Conservation (phyloP, 1,140 invertebrate species). For the Thalassaphorura encarpata region DNA sequence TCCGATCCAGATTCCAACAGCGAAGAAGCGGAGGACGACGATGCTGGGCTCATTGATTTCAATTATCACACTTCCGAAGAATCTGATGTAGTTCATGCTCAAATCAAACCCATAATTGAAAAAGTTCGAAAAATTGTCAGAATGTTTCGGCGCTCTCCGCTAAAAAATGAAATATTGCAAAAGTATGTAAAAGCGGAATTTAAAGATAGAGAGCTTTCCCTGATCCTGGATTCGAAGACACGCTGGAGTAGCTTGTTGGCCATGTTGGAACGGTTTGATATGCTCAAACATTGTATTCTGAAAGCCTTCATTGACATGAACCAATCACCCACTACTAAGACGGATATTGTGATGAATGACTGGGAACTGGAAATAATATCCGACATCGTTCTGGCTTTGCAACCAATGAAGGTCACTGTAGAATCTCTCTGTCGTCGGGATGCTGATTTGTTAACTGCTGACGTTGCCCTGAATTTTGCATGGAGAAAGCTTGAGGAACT, state of each 20-base stretch:
- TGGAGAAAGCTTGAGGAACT: neutral
- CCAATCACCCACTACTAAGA: too few relatives aligned
- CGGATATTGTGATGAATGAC: neutral
- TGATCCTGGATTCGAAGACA: neutral
- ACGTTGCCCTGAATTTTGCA: neutral
- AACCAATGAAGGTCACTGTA: neutral
- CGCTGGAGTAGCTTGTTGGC: neutral
- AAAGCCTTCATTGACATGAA: neutral
- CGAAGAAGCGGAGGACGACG: neutral
- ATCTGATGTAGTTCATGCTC: neutral
- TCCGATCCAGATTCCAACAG: conserved; percentile 3
- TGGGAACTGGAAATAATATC: neutral
- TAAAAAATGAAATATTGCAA: conserved; percentile 8
- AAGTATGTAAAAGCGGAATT: neutral
- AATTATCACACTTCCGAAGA: neutral
- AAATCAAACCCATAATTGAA: neutral
- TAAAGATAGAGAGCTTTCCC: too few relatives aligned
- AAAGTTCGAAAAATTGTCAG: conserved; percentile 9
- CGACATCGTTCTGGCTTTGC: neutral
- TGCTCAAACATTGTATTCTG: neutral
- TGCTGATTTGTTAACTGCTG: neutral
- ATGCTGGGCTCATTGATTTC: neutral
- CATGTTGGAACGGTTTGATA: neutral
- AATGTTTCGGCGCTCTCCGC: conserved; percentile 5
- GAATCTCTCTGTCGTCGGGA: neutral